Conservation (phyloP, 2,797 vertebrate species). For the Decapterus maruadsi region DNA sequence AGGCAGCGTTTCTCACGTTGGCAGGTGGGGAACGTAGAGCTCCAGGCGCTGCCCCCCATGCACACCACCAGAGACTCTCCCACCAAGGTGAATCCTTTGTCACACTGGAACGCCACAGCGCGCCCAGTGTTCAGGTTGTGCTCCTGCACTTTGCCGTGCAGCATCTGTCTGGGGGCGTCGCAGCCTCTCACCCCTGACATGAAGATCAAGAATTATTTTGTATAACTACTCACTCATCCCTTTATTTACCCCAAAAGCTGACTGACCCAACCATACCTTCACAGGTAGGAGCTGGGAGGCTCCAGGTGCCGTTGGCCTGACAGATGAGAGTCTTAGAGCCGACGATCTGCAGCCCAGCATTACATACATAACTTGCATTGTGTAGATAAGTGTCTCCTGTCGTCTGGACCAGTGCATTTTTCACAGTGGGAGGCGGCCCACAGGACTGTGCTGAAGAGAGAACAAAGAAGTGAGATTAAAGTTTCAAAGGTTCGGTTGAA, state of each 20-base stretch:
- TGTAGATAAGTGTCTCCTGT: conserved; percentile 78
- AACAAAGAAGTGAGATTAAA: not conserved
- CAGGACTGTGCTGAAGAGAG: conserved; percentile 82
- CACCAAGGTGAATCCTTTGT: conserved; percentile 90
- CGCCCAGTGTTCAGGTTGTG: conserved; percentile 87
- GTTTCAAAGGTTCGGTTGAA: not conserved
- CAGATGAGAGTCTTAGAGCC: conserved; percentile 87
- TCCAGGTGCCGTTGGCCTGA: conserved; percentile 91
- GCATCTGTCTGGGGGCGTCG: conserved; percentile 81
- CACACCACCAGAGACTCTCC: conserved; percentile 88
- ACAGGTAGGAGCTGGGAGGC: conserved; percentile 90
- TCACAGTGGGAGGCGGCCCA: conserved; percentile 84
- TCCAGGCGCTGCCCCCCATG: conserved; percentile 89
- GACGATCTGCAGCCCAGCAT: conserved; percentile 82
- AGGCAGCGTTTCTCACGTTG: conserved; percentile 86
- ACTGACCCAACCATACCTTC: conserved; percentile 69
- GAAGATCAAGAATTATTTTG: not conserved
- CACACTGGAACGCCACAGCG: conserved; percentile 88
- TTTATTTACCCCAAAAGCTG: not conserved
- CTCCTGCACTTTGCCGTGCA: conserved; percentile 87
- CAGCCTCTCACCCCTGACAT: conserved; percentile 84
- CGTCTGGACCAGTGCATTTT: conserved; percentile 80
- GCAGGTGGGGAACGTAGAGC: conserved; percentile 89
- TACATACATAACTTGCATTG: conserved; percentile 87
- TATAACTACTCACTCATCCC: not conserved